Percentiles rank a stretch among this genome's conserved stretches.
Evolutionary conservation across 2,113 vertebrate species (phyloP).

Genomic region (Ellobius talpinus): DNA sequence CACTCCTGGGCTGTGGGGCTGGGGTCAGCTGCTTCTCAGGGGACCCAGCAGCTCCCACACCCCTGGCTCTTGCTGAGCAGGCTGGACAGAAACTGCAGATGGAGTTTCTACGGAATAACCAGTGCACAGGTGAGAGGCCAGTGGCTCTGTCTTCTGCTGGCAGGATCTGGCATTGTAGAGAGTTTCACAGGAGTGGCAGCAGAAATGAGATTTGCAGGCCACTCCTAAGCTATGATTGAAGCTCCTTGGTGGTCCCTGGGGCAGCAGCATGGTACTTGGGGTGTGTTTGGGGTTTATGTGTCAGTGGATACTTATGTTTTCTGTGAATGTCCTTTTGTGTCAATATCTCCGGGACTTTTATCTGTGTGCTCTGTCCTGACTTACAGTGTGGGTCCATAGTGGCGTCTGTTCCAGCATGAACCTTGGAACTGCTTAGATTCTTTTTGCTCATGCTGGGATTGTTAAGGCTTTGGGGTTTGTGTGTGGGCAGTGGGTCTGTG

Average conservation of each 20-base stretch:
- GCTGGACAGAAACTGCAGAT: slow-evolving; percentile 93
- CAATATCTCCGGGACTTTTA: not conserved
- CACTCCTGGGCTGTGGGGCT: slow-evolving; percentile 96
- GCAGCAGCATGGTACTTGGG: not conserved
- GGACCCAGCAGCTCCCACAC: slow-evolving; percentile 87
- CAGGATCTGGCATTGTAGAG: not conserved
- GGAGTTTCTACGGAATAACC: slow-evolving; percentile 94
- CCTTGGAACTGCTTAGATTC: not conserved
- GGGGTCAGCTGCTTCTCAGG: slow-evolving; percentile 91
- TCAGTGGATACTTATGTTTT: not conserved
- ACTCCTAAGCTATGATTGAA: not conserved
- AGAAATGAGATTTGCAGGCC: not conserved
- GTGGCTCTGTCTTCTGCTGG: not conserved
- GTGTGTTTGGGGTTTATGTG: not conserved
- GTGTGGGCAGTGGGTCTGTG: not conserved
- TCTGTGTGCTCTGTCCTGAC: not conserved
- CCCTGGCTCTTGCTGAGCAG: slow-evolving; percentile 89
- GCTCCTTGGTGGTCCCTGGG: not conserved
- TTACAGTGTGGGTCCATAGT: not conserved
- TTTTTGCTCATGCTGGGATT: not conserved
- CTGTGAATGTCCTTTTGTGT: not conserved
- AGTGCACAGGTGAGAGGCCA: slow-evolving; percentile 89
- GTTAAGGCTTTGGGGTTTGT: not conserved
- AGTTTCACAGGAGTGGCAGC: not conserved
- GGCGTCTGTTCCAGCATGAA: not conserved